These are phyloP conservation scores for Cherax quadricarinatus DNA, from an alignment of 1,140 invertebrate species.

Conservation along the genomic window DNA sequence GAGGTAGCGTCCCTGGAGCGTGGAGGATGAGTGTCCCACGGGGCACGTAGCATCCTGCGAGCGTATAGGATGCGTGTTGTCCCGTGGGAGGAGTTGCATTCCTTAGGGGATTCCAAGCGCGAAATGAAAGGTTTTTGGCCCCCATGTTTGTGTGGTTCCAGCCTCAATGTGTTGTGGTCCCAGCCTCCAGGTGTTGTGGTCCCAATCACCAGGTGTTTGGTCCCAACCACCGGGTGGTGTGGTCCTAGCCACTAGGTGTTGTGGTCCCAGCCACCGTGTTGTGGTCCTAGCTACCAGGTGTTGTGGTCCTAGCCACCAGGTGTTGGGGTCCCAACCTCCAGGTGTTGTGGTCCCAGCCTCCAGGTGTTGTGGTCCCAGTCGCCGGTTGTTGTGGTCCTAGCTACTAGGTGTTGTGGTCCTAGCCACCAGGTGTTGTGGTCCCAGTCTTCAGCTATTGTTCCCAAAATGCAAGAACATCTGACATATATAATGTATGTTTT, in stretches of 20 bases:
- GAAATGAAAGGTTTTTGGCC: neutral
- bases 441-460: neutral
- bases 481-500: too few relatives aligned
- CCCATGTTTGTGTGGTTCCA: neutral
- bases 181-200: neutral
- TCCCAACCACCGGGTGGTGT: neutral
- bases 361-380: neutral
- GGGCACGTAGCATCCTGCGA: too few relatives aligned
- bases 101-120: neutral
- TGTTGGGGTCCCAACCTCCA: neutral
- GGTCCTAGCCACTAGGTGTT: neutral
- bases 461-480: too few relatives aligned
- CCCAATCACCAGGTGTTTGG: neutral
- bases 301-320: neutral
- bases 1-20: too few relatives aligned
- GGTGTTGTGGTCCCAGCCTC: neutral
- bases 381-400: neutral
- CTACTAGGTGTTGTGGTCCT: neutral
- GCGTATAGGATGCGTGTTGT: neutral
- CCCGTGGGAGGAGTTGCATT: neutral
- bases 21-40: too few relatives aligned
- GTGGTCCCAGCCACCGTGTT: neutral
- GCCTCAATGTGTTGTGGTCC: neutral
- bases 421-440: neutral
- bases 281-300: neutral